Base-by-base conservation (phyloP, 2,797 vertebrate genomes). In the Ataeniobius toweri region DNA sequence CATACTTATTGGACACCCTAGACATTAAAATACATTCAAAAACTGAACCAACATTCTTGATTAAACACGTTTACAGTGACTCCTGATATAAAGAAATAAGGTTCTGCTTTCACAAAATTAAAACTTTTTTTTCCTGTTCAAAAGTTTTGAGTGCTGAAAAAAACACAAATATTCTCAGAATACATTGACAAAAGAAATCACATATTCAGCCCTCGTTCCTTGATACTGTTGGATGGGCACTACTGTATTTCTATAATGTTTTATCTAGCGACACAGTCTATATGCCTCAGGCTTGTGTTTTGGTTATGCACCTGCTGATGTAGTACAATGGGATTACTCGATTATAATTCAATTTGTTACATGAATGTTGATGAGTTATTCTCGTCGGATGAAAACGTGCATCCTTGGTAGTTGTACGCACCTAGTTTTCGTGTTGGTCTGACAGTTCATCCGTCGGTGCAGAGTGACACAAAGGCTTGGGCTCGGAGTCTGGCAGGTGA, bases 1-100 rank as follows among this genome's bases (percentile, higher is more conserved):
- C 91, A 93, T 92, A 92, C 87, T 89, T 85, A 91, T 92, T 86
- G 90, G 93, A 95, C 93, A 94, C 92, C 90, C 92, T 92, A 90
- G 87, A 95, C 93, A 92, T 91, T 91, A 93, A 95, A 94, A 91
- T 95, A 95, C 95, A 95, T 94, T 94, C 94, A 94, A 92, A 94
- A 94, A 95, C 93, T 92, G 92, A 94, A 94, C 92, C 88, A 89
- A 94, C 93, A 94, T 94, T 93, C 94, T 93, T 85, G 88, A 92
- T 93, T 93, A 91, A 94, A 95, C 93, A 93, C 93, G 83, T 93
- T 94, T 91, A 93, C 92, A 94, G 93, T 90, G 90, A 92, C 92
- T 90, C 91, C 94, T 94, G 84, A 91, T 92, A 91, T 69, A 91
- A 94, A 91, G 82, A 91, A 91, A 91, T 90, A 88, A 92, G 88